These are phyloP conservation scores for Caranx melampygus DNA, from an alignment of 2,113 vertebrate genomes.

Conservation along the genomic window DNA sequence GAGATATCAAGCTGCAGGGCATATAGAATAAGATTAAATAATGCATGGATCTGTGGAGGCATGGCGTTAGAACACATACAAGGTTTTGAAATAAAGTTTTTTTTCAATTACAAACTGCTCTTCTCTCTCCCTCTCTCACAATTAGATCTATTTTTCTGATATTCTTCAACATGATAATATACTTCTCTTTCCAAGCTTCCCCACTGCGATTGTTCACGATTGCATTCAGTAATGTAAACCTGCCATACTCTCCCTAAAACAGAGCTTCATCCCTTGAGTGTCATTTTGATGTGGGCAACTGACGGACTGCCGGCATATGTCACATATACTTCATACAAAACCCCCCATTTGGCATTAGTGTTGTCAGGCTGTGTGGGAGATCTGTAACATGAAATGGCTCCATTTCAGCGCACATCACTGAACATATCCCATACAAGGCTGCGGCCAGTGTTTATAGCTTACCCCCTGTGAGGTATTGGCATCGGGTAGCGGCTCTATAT, in stretches of 20 bases:
- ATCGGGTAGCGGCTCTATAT: constrained; percentile 69
- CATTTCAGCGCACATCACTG: constrained; percentile 75
- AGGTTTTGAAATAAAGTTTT: constrained; percentile 57
- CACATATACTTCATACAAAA: constrained; percentile 72
- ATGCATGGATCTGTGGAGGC: constrained; percentile 66
- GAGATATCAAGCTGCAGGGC: constrained; percentile 68
- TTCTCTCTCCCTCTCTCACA: constrained; percentile 31
- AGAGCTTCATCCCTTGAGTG: constrained; percentile 53
- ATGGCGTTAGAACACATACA: constrained; percentile 58
- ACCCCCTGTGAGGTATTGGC: constrained; percentile 80
- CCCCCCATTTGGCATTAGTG: constrained; percentile 72
- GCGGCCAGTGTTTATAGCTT: constrained; percentile 78
- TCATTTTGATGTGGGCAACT: constrained; percentile 73
- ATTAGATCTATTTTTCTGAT: constrained; percentile 52
- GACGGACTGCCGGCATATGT: constrained; percentile 75
- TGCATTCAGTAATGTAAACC: constrained; percentile 63
- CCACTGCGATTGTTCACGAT: constrained; percentile 51
- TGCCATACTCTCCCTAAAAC: constrained; percentile 53
- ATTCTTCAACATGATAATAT: constrained; percentile 41
- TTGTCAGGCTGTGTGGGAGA: constrained; percentile 70
- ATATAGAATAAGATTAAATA: constrained; percentile 70
- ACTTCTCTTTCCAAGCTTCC: constrained; percentile 39
- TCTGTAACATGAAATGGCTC: constrained; percentile 81
- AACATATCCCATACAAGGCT: constrained; percentile 80
- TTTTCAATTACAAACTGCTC: constrained; percentile 56